A percentile compares a stretch with the other conserved stretches of the same genome.
These are phyloP conservation scores for Caprella mutica DNA, from an alignment of 2,888 invertebrate species.

Conservation along the genomic window DNA sequence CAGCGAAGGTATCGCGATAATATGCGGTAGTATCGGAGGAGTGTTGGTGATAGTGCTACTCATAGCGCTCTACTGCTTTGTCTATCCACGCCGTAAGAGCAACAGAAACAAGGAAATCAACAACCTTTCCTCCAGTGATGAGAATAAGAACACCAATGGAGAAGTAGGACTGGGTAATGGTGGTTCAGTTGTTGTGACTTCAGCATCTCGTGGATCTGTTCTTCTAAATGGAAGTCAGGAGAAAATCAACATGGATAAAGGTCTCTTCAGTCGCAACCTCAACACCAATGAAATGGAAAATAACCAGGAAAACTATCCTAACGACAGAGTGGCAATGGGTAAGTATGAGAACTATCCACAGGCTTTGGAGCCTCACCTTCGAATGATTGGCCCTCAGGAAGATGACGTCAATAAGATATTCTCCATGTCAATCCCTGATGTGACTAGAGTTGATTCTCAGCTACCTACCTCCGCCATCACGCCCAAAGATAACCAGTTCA, in stretches of 20 bases:
- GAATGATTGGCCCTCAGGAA: neutral
- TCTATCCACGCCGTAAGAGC: too few species aligned
- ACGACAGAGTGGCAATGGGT: neutral
- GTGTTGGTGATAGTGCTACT: conserved; percentile 22
- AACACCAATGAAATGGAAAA: too few species aligned
- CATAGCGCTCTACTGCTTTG: conserved; percentile 25
- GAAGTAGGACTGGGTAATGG: conserved; percentile 21
- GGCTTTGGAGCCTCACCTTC: neutral
- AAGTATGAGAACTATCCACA: neutral
- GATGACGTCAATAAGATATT: conserved; percentile 9
- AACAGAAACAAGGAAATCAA: too few species aligned
- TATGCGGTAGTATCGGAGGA: conserved; percentile 26
- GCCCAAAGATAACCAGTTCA: conserved; percentile 17
- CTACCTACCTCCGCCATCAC: neutral
- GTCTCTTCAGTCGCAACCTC: neutral
- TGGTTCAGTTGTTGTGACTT: conserved; percentile 23
- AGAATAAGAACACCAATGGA: too few species aligned
- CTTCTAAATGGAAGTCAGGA: conserved; percentile 14
- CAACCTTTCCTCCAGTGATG: too few species aligned
- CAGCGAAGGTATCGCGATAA: conserved; percentile 23
- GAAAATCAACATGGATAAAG: neutral
- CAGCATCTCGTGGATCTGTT: conserved; percentile 18
- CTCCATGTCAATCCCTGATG: conserved; percentile 32
- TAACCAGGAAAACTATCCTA: neutral
- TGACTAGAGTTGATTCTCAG: conserved; percentile 23